Base-by-base conservation (phyloP, 2,113 vertebrate species). In the Pseudopipra pipra region DNA sequence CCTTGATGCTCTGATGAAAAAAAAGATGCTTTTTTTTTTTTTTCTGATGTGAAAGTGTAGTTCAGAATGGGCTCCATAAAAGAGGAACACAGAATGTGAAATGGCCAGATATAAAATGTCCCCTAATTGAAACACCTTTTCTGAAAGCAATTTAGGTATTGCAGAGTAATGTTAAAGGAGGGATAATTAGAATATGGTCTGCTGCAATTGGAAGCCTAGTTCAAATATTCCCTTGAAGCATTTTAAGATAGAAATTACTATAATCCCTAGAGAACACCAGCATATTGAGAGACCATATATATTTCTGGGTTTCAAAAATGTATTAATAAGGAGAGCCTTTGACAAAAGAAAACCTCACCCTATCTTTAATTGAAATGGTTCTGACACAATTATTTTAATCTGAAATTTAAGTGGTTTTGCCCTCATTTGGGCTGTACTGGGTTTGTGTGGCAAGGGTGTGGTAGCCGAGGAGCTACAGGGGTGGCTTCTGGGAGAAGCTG, bases 81-180 rank as follows among this genome's bases (percentile, higher is more conserved):
- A 84, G 37, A 93, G 52, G 37, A 93, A 61, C 25, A 65, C 14
- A 59, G 83, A 77, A 76, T 77, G 70, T 78, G 77, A 76, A 83
- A 89, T 91, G 63, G 74, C 47, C 47, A 80, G 74, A 51, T 76
- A 77, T 43, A 95, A 96, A 97, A 71, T 89, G 87, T 83, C 75
- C 71, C n/a, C 51, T 97, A 95, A 93, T 91, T 93, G 78, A 90
- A 94, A 84, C 85, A 91, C 74, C 94, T 95, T 96, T 93, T 89
- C 87, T 82, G 70, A 84, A 96, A 90, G 70, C 80, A 90, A 91
- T 96, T 95, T 90, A 79, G 79, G 44, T 90, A 85, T 89, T 92
- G 58, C 31, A 85, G 82, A 87, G 46, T 90, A 89, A 95, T 93
- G 61, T 84, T 81, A 67, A n/a, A 85, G 92, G 56, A 90, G 56